These are phyloP conservation scores for Oreotrochilus melanogaster DNA, from an alignment of 2,113 vertebrate genomes.

Conservation along the genomic window DNA sequence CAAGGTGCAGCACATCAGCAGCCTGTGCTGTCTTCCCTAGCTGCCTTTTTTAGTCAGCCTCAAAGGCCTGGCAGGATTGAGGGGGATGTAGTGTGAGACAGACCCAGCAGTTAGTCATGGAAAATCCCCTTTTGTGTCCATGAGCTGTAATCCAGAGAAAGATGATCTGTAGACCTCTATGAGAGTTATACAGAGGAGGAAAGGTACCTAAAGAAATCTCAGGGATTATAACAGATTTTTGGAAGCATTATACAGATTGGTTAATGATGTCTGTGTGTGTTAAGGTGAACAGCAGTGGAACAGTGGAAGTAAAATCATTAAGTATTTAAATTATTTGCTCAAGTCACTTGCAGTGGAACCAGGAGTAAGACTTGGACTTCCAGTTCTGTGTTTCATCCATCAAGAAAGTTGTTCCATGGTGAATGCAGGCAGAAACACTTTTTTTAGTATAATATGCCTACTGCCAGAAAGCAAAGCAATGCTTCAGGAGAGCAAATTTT, in stretches of 20 bases:
- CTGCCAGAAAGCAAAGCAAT: not conserved
- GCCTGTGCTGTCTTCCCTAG: not conserved
- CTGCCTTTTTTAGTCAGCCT: not conserved
- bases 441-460: not conserved
- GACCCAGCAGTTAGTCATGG: not conserved
- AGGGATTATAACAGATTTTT: not conserved
- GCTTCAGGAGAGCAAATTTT: not conserved
- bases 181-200: not conserved
- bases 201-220: not conserved
- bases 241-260: not conserved
- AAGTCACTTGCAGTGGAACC: not conserved
- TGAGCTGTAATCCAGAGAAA: not conserved
- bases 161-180: not conserved
- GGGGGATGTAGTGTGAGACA: not conserved
- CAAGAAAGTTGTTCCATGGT: not conserved
- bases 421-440: accelerated
- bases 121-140: not conserved
- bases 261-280: not conserved
- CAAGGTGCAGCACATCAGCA: not conserved
- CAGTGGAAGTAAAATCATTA: not conserved
- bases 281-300: too few relatives aligned
- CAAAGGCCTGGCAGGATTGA: not conserved
- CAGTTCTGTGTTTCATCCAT: not conserved
- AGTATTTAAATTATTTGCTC: not conserved
- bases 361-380: not conserved